Conservation (phyloP, 2,113 vertebrate species). For the Gobius niger region DNA sequence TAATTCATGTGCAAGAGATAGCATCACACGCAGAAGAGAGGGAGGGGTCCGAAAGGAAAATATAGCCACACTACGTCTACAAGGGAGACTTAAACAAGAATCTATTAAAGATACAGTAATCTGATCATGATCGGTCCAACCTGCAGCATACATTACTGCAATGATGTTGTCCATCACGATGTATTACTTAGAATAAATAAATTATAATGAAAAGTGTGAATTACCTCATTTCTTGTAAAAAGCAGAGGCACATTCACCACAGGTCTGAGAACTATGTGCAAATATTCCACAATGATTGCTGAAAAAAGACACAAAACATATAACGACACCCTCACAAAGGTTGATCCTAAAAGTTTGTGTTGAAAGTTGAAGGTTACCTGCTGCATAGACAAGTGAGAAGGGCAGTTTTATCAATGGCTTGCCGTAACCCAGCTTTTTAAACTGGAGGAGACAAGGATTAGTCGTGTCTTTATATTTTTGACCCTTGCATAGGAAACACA, state of each 20-base stretch:
- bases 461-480: not conserved
- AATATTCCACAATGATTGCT: conserved; percentile 83
- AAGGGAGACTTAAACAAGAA: conserved; percentile 57
- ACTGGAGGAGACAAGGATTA: conserved; percentile 68
- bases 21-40: not conserved
- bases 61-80: conserved; percentile 56
- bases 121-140: conserved; percentile 4
- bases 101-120: conserved; percentile 43
- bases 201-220: not conserved
- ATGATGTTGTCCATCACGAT: not conserved
- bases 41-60: conserved; percentile 30
- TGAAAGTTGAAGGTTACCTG: conserved; percentile 76
- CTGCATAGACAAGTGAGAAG: conserved; percentile 79
- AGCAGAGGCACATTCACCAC: conserved; percentile 82
- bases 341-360: not conserved
- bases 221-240: conserved; percentile 90
- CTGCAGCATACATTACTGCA: conserved; percentile 21
- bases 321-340: too few relatives aligned
- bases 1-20: conserved; percentile 49
- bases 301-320: conserved; percentile 13
- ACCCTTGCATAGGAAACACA: not conserved
- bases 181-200: not conserved
- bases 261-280: conserved; percentile 84
- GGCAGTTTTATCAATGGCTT: conserved; percentile 85
- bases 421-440: conserved; percentile 86